A percentile compares a stretch with the other conserved stretches of the same genome.
Evolutionary conservation across 2,888 invertebrate species (phyloP).

Genomic region (Brachyopa scutellaris): DNA sequence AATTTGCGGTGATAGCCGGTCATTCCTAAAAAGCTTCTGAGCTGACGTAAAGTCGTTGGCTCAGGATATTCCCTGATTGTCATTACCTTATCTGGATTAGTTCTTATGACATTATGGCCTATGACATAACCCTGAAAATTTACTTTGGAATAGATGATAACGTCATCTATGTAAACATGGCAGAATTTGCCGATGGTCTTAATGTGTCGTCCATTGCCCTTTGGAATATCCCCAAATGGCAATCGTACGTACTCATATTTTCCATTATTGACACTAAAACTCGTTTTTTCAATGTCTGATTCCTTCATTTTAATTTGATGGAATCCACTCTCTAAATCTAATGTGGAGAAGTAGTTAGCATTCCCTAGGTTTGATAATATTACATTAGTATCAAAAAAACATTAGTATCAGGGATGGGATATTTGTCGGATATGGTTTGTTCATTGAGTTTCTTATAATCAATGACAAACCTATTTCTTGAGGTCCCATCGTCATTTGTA

Average conservation of each 20-base stretch:
- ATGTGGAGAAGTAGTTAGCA: constrained; percentile 10
- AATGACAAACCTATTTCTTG: constrained; percentile 9
- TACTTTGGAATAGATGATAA: not conserved
- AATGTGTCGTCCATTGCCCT: constrained; percentile 5
- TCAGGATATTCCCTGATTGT: constrained; percentile 15
- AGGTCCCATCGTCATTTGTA: constrained; percentile 5
- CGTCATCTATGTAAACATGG: not conserved
- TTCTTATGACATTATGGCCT: constrained; percentile 18
- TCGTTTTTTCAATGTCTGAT: constrained; percentile 1
- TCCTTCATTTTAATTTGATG: constrained; percentile 24
- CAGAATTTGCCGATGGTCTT: not conserved
- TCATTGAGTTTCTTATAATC: constrained; percentile 37
- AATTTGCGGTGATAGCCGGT: not conserved
- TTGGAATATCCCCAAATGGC: constrained; percentile 17
- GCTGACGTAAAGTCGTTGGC: constrained; percentile 3
- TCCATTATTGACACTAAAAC: not conserved
- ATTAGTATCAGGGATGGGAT: constrained; percentile 9
- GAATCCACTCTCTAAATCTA: constrained; percentile 29
- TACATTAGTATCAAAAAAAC: constrained; percentile 20
- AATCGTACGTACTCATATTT: not conserved
- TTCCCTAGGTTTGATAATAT: constrained; percentile 17
- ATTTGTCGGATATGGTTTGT: constrained; percentile 22
- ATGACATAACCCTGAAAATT: constrained; percentile 22
- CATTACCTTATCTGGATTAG: not conserved
- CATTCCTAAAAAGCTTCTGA: constrained; percentile 3